Evolutionary conservation across 2,797 vertebrate genomes (phyloP).

Genomic region (Malurus leucopterus): DNA sequence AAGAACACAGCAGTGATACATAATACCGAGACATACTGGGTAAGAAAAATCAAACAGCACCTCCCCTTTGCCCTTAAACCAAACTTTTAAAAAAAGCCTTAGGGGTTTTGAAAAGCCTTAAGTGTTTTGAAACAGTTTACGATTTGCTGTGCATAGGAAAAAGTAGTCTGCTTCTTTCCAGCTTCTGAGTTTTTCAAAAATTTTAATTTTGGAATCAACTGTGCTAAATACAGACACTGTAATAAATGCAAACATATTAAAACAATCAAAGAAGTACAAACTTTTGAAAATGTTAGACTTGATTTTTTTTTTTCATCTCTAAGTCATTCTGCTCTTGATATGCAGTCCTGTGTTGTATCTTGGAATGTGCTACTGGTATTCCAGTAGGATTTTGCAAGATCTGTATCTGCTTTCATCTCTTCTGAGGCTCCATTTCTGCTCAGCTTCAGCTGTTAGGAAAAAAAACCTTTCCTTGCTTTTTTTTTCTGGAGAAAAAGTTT

Average conservation of each 20-base stretch:
- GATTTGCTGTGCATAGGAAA: not conserved
- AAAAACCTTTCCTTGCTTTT: not conserved
- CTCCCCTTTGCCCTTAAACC: not conserved
- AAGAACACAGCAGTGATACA: conserved; percentile 46
- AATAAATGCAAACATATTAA: not conserved
- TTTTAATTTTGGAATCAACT: not conserved
- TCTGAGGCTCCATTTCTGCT: not conserved
- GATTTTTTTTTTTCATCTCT: not conserved
- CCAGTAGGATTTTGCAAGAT: not conserved
- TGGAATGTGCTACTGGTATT: not conserved
- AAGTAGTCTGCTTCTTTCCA: not conserved
- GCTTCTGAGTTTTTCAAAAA: not conserved
- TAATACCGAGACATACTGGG: conserved; percentile 71
- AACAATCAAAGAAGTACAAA: not conserved
- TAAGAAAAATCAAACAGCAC: conserved; percentile 35
- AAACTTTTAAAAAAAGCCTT: not conserved
- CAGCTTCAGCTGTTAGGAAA: not conserved
- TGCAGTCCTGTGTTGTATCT: too few relatives aligned
- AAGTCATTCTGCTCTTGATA: not conserved
- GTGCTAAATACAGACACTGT: not conserved
- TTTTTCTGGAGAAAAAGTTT: not conserved
- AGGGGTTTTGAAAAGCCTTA: not conserved
- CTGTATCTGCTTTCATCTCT: not conserved
- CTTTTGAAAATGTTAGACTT: not conserved
- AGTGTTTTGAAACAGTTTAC: not conserved